Base-by-base conservation (phyloP, 2,797 vertebrate genomes). In the Columba guinea region DNA sequence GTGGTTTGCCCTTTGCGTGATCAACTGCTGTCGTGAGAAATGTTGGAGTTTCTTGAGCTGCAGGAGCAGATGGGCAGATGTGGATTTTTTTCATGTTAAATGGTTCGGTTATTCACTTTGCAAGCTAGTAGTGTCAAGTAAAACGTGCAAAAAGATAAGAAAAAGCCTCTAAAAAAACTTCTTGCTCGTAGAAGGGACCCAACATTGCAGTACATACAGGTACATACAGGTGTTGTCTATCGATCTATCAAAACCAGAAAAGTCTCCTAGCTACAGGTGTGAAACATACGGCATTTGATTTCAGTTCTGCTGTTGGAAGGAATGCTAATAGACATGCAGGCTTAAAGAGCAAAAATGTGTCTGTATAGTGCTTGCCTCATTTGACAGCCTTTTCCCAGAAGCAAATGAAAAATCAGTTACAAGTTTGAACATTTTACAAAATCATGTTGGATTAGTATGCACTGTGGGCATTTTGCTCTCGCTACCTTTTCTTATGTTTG, bases 251-350 rank as follows among this genome's bases (percentile, higher is more conserved):
- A 7, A 90, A 92, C 56, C 28, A 34, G 52, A 77, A 44, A 49
- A 85, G 55, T 78, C 73, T 91, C 7, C 2, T 64, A 81, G 89
- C 59, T 84, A 91, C 87, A 96, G 80, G 74, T 91, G 59, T 90
- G 82, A 69, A 71, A 67, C 19, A 10, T 20, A 14, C 35, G 48
- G 44, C 21, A 5, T 89, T 78, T 73, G 35, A 82, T 78, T 85
- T 92, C 49, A 19, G 16, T 62, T 75, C 30, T 77, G n/a, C 26
- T 55, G 41, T 89, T 69, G 76, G 41, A 85, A 51, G 62, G 24
- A 75, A 41, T 62, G 41, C 20, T 78, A 49, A 62, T 46, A 67
- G 53, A 24, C 24, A 9, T 23, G 26, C 21, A 65, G 34, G 14
- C 67, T 91, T 81, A 65, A 77, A 73, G 49, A 74, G 20, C n/a